Percentiles rank a stretch among this genome's conserved stretches.
Evolutionary conservation across 2,888 invertebrate genomes (phyloP).

Genomic region (Anoplius nigerrimus): DNA sequence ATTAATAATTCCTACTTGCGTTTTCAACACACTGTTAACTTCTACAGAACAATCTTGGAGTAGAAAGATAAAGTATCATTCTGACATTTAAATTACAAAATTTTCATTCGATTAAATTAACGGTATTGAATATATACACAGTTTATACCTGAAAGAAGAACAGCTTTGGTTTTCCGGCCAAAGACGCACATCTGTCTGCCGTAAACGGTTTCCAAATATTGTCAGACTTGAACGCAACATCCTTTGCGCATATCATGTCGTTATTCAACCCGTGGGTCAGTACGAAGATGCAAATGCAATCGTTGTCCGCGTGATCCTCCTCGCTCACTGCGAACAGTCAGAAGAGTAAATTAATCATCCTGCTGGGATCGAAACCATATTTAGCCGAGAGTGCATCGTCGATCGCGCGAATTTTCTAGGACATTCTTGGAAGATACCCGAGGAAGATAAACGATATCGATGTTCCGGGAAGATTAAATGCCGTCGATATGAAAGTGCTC

Average conservation of each 20-base stretch:
- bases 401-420: not conserved
- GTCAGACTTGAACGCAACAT: slow-evolving; percentile 76
- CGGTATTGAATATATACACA: not conserved
- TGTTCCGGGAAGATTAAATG: no score
- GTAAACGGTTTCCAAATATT: slow-evolving; percentile 77
- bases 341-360: no score
- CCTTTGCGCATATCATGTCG: slow-evolving; percentile 76
- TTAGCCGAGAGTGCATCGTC: not conserved
- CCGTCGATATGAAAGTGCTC: not conserved
- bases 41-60: no score
- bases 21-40: no score
- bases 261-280: slow-evolving; percentile 78
- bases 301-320: slow-evolving; percentile 76
- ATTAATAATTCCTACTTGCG: no score
- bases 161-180: slow-evolving; percentile 80
- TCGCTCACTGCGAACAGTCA: slow-evolving; percentile 45
- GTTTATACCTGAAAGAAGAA: slow-evolving; percentile 79
- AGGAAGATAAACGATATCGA: not conserved
- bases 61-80: no score
- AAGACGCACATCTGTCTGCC: slow-evolving; percentile 76
- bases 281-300: slow-evolving; percentile 78
- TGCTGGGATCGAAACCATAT: not conserved
- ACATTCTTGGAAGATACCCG: slow-evolving; percentile 1
- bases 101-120: not conserved
- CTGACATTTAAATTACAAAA: no score